Conservation (phyloP, 1,140 invertebrate species). For the Asobara japonica region DNA sequence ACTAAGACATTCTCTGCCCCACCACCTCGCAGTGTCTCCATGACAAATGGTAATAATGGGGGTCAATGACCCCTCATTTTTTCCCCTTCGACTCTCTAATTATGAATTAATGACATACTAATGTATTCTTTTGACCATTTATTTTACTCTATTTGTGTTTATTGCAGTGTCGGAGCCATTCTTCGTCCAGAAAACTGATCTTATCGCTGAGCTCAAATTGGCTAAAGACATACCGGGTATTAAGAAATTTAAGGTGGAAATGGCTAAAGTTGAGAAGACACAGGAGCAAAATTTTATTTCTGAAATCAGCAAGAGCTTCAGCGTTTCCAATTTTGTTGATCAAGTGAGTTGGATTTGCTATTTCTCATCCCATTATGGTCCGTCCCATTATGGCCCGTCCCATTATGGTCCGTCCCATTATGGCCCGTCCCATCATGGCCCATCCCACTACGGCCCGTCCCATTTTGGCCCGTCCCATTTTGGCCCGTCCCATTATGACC, state of each 20-base stretch:
- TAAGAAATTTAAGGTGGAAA: conserved; percentile 89
- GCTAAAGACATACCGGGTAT: conserved; percentile 91
- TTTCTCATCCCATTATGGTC: not conserved
- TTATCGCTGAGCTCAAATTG: conserved; percentile 90
- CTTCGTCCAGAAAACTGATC: conserved; percentile 80
- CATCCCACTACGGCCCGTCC: too few species aligned
- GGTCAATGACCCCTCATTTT: not conserved
- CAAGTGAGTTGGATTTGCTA: conserved; percentile 73
- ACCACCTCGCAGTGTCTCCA: conserved; percentile 76
- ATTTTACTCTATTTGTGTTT: conserved; percentile 19
- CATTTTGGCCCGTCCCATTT: too few species aligned
- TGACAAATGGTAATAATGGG: conserved; percentile 63
- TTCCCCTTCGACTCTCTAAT: conserved; percentile 7
- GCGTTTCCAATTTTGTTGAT: conserved; percentile 87
- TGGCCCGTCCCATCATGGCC: too few species aligned
- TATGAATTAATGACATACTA: not conserved
- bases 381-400: too few species aligned
- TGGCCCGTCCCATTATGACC: too few species aligned
- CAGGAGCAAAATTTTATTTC: conserved; percentile 83
- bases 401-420: too few species aligned
- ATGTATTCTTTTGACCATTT: not conserved
- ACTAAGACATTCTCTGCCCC: conserved; percentile 81
- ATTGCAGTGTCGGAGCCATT: conserved; percentile 74
- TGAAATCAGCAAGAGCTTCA: conserved; percentile 85
- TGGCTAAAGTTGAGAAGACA: conserved; percentile 81